Percentiles rank a stretch among this genome's conserved stretches.
These are phyloP conservation scores for Euura saliciscinereae DNA, from an alignment of 1,140 invertebrate species.

Conservation along the genomic window DNA sequence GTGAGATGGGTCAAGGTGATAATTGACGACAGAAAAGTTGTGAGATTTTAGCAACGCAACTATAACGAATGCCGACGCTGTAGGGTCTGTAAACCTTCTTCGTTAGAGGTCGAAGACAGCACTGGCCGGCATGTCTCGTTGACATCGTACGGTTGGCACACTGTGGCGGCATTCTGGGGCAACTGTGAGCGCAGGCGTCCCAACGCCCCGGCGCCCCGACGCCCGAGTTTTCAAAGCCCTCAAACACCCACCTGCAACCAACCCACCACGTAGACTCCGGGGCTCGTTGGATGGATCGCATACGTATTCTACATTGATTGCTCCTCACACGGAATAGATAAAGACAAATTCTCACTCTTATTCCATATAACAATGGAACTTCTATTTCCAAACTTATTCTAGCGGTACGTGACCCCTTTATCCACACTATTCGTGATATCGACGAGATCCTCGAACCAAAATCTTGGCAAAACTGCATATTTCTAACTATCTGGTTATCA, in stretches of 20 bases:
- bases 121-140: slow-evolving; percentile 3
- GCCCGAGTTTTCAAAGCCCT: slow-evolving; percentile 2
- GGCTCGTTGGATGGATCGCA: not conserved
- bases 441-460: too few species aligned
- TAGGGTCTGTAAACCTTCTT: not conserved
- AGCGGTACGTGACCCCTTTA: too few species aligned
- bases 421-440: too few species aligned
- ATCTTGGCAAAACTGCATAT: too few species aligned
- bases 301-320: slow-evolving; percentile 1
- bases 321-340: not conserved
- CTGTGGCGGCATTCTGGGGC: slow-evolving; percentile 1
- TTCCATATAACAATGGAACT: too few species aligned
- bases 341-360: not conserved
- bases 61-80: not conserved
- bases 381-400: too few species aligned
- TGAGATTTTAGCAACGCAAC: not conserved
- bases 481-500: too few species aligned
- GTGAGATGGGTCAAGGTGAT: not conserved
- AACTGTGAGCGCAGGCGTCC: not conserved
- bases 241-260: not conserved
- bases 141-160: not conserved
- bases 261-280: not conserved
- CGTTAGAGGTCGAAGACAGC: not conserved
- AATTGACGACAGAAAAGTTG: not conserved
- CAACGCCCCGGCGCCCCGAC: not conserved